phyloP scores from a whole-genome alignment of 2,113 vertebrate genomes.

The Chaetura pelagica region DNA sequence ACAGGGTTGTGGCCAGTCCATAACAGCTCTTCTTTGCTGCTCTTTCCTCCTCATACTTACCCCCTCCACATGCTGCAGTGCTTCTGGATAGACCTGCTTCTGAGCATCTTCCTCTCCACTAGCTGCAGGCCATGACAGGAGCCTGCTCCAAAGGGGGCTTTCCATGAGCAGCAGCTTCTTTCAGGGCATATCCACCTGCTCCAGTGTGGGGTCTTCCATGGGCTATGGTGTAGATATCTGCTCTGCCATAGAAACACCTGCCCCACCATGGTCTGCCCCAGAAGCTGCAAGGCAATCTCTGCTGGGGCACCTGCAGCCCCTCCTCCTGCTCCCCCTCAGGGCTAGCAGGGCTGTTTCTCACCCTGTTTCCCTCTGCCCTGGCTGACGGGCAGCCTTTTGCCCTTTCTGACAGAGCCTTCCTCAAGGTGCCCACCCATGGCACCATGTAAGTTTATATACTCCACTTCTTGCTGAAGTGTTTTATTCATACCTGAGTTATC shows the following conservation, averaged over 20 bases:
- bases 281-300: not conserved
- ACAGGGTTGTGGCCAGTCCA: not conserved
- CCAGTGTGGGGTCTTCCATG: fast-evolving
- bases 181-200: not conserved
- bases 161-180: not conserved
- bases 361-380: fast-evolving
- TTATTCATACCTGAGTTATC: not conserved
- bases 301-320: fast-evolving
- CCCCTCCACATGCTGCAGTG: fast-evolving
- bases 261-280: fast-evolving
- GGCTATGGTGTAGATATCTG: not conserved
- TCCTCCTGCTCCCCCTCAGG: fast-evolving
- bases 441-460: not conserved
- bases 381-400: fast-evolving
- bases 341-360: not conserved
- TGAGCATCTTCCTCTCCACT: not conserved
- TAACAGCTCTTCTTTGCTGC: not conserved
- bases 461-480: not conserved
- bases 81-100: fast-evolving
- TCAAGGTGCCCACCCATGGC: fast-evolving
- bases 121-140: not conserved
- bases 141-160: fast-evolving
- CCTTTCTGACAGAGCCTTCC: not conserved
- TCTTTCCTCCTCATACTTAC: not conserved
- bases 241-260: not conserved